Percentiles rank a stretch among this genome's conserved stretches.
Conservation (phyloP, 2,888 invertebrate genomes). For the Tupiocoris notatus region DNA sequence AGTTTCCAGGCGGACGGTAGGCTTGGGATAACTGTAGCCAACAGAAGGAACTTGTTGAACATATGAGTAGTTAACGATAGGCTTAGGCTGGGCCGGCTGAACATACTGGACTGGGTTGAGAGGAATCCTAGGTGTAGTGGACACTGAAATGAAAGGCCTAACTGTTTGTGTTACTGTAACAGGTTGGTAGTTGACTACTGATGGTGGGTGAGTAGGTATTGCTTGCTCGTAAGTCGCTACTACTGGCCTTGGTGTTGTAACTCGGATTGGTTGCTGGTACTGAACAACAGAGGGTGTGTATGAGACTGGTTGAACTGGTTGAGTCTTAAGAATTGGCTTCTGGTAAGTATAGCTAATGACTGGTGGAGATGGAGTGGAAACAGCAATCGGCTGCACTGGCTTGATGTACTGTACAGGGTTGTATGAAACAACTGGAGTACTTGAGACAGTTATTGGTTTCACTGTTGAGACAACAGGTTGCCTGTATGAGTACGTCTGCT, state of each 20-base stretch:
- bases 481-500: background rate
- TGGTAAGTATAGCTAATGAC: conserved; percentile 39
- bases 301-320: background rate
- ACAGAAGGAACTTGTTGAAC: conserved; percentile 30
- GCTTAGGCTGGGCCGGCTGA: conserved; percentile 18
- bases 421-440: conserved; percentile 31
- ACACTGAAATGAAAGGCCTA: conserved; percentile 24
- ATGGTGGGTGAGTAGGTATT: conserved; percentile 26
- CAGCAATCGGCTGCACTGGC: conserved; percentile 33
- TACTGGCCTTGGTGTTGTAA: conserved; percentile 39
- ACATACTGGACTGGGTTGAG: conserved; percentile 46
- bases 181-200: conserved; percentile 21
- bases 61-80: conserved; percentile 23
- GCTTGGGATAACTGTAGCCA: conserved; percentile 46
- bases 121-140: conserved; percentile 44
- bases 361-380: conserved; percentile 42
- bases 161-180: conserved; percentile 18
- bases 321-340: conserved; percentile 15
- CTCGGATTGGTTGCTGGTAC: conserved; percentile 31
- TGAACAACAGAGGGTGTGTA: background rate
- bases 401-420: conserved; percentile 33
- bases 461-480: conserved; percentile 21
- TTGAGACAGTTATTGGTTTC: conserved; percentile 30
- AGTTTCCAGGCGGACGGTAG: conserved; percentile 38
- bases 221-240: conserved; percentile 29